Evolutionary conservation across 2,888 invertebrate genomes (phyloP), one percentile per base, ranked within the genome.

Genomic region (Seladonia tumulorum): DNA sequence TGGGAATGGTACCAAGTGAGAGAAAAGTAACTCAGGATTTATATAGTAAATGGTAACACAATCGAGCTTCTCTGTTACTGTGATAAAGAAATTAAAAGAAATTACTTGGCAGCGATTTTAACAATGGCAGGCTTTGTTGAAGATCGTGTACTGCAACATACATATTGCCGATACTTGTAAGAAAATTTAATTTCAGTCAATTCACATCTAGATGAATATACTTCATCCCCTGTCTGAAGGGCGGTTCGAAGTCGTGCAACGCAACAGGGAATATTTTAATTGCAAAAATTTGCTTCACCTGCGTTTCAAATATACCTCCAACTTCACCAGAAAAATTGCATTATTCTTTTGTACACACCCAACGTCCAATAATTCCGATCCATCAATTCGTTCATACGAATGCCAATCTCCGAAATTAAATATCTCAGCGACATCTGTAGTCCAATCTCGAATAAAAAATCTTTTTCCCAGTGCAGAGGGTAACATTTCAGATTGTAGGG

Each of bases 371-470:
- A 53, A 53, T 53, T 53, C n/a, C n/a, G 53, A 1, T 53, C 22
- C n/a, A 53, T 53, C 53, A 53, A 53, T 53, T 53, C 22, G 53
- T 53, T 8, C 22, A 10, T 22, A 53, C 3, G 22, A 53, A 53
- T 3, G 8, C 53, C 22, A 10, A 1, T n/a, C 22, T 10, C n/a
- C n/a, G 2, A 53, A n/a, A 53, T 53, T 63, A 29, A 29, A 63
- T 63, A 66, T 16, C n/a, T 16, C 22, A 72, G 87, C 88, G 89
- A 88, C 89, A 89, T 89, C 89, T 89, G 57, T 77, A 29, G 63
- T 0, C 0, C 16, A 16, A 22, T 12, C 22, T 35, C 5, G 8
- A 60, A 63, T 63, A 79, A 57, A 39, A 29, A 66, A 35, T 5
- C 18, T 45, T 10, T 16, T 16, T 42, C 7, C 2, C 16, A 14